Conservation (phyloP, 1,140 invertebrate genomes). For the Aphaenogaster floridana region DNA sequence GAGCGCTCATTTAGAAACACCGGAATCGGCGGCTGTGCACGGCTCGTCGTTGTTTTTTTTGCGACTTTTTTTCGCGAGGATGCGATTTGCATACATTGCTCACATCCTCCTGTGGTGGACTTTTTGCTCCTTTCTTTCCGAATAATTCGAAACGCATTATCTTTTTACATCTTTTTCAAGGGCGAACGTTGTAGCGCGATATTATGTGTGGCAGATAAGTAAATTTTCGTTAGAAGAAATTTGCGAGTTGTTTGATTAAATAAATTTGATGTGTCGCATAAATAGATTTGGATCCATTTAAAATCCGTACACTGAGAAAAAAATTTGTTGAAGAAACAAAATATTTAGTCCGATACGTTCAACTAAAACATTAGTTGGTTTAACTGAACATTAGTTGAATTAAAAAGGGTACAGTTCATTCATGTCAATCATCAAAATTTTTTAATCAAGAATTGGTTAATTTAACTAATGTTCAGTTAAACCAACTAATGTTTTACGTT, state of each 20-base stretch:
- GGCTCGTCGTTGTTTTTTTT: neutral
- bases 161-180: neutral
- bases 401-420: too few relatives aligned
- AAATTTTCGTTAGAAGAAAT: neutral
- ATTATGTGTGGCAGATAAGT: neutral
- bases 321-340: too few relatives aligned
- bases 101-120: neutral
- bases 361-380: too few relatives aligned
- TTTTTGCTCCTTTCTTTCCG: neutral
- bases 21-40: conserved; percentile 5
- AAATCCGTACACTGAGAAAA: too few relatives aligned
- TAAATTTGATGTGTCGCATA: neutral
- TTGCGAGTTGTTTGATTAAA: neutral
- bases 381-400: too few relatives aligned
- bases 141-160: conserved; percentile 30
- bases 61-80: conserved; percentile 1
- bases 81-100: conserved; percentile 38
- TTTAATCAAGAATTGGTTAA: too few relatives aligned
- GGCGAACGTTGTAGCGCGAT: neutral
- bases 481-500: too few relatives aligned
- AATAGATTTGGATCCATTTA: neutral
- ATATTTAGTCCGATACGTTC: too few relatives aligned
- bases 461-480: too few relatives aligned
- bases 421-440: too few relatives aligned
- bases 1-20: conserved; percentile 40